Base-by-base conservation (phyloP, 2,888 invertebrate species). In the Furcula furcula region DNA sequence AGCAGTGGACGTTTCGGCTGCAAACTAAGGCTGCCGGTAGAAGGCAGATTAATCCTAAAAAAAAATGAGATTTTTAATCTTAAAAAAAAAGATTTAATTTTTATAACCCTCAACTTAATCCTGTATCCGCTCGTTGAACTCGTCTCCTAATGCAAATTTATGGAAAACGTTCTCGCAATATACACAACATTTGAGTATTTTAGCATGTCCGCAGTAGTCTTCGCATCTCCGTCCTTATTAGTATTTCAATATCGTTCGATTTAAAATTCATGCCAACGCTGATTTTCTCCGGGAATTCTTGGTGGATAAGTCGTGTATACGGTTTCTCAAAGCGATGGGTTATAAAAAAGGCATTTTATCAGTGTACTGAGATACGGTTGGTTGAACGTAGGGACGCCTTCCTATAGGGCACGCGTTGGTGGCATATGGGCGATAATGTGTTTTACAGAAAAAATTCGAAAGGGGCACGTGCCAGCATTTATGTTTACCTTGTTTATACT, bases 381-480 rank as follows among this genome's bases (percentile, higher is more conserved):
- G 75, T 40, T 66, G 66, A 52, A 37, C 52, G 36, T 49, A 52
- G 50, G 50, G 48, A 56, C 40, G 42, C 30, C 37, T 41, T 34
- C 40, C 15, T 27, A 52, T 65, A 69, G 56, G 70, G 70, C 85
- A 82, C 86, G 85, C 80, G 84, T 66, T 57, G 57, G 80, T 79
- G 76, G 69, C 86, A 87, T 87, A 82, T 85, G 86, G 78, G 61
- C 40, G 74, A 75, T 73, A 76, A 68, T 54, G 53, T 16, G 15
- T 47, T 40, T 55, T 34, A 60, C 51, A 45, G 42, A 76, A 73
- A 59, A 49, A 46, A 55, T 56, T 46, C 44, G 45, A 53, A 34
- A 52, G 30, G 28, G 69, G 49, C 84, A 78, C 85, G 84, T 76
- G 85, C 56, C 78, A 26, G 34, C 49, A 34, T 59, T 82, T 80